Percentiles rank a stretch among this genome's conserved stretches.
Conservation (phyloP, 2,888 invertebrate species). For the Lepidocyrtinus sp. region DNA sequence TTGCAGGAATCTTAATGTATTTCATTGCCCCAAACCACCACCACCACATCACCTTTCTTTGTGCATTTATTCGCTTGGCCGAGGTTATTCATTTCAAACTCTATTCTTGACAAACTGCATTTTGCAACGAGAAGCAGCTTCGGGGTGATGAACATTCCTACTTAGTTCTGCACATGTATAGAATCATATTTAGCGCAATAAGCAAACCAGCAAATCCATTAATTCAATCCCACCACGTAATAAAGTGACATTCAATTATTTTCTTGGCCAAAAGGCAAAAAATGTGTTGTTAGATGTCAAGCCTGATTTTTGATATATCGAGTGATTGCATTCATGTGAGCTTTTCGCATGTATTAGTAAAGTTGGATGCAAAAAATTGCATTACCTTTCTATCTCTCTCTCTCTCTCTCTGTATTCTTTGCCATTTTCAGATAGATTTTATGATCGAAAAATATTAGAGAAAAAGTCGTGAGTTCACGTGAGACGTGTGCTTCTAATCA, state of each 20-base stretch:
- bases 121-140: no score
- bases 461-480: neutral
- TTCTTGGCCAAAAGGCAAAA: slow-evolving; percentile 7
- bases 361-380: slow-evolving; percentile 13
- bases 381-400: no score
- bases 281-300: neutral
- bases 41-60: no score
- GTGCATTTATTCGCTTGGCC: no score
- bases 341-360: neutral
- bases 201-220: neutral
- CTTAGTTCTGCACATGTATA: no score
- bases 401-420: no score
- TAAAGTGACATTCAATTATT: slow-evolving; percentile 1
- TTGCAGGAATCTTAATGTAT: neutral
- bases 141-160: no score
- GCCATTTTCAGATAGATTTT: no score
- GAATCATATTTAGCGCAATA: no score
- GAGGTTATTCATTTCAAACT: no score
- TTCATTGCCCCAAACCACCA: neutral
- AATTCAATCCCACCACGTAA: slow-evolving; percentile 1
- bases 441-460: neutral
- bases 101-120: no score
- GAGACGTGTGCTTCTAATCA: slow-evolving; percentile 4
- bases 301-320: neutral
- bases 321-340: neutral